Evolutionary conservation across 1,140 invertebrate species (phyloP).

Genomic region (Mylabris phalerata): DNA sequence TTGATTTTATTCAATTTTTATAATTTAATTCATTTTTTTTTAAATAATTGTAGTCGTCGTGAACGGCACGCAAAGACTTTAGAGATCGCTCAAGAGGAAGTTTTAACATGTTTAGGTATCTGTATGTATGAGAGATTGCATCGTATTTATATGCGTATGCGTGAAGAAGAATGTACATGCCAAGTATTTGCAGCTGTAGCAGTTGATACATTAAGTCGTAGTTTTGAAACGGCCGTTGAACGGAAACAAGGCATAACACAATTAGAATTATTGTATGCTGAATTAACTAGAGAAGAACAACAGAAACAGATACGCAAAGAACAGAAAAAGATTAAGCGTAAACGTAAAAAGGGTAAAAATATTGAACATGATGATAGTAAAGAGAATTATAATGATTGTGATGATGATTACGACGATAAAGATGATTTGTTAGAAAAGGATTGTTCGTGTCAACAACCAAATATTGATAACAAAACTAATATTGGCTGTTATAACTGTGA

Average conservation of each 20-base stretch:
- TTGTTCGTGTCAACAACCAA: conserved; percentile 26
- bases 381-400: conserved; percentile 33
- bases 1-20: conserved; percentile 3
- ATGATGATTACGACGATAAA: conserved; percentile 29
- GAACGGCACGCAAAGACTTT: conserved; percentile 91
- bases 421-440: conserved; percentile 23
- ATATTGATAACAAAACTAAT: conserved; percentile 1
- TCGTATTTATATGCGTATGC: conserved; percentile 73
- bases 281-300: conserved; percentile 75
- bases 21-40: too few species aligned
- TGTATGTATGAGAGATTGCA: conserved; percentile 85
- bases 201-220: conserved; percentile 76
- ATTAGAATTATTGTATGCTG: conserved; percentile 72
- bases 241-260: conserved; percentile 82
- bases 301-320: conserved; percentile 76
- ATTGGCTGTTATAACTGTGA: conserved; percentile 24
- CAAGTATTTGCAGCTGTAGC: conserved; percentile 84
- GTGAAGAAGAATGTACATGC: conserved; percentile 85
- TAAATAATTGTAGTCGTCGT: conserved; percentile 45
- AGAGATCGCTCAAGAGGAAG: conserved; percentile 93
- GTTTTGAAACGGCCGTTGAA: conserved; percentile 85
- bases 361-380: conserved; percentile 26
- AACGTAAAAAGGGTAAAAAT: conserved; percentile 63
- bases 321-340: conserved; percentile 76
- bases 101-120: conserved; percentile 85